Evolutionary conservation across 2,888 invertebrate genomes (phyloP).

Genomic region (Aplocera efformata): DNA sequence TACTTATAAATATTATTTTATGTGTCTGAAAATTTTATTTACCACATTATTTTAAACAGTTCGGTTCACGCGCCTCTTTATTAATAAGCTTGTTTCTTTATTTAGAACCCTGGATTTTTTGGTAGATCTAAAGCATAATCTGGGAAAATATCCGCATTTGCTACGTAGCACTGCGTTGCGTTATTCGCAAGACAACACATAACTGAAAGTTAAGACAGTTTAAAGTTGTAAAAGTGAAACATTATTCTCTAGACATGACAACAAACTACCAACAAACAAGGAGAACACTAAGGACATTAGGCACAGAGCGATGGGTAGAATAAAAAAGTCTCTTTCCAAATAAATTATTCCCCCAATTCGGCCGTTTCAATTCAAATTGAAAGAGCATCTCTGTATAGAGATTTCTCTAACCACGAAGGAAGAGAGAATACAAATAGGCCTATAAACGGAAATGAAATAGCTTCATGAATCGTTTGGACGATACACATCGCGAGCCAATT

Average conservation of each 20-base stretch:
- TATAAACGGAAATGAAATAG: conserved; percentile 72
- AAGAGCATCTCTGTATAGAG: conserved; percentile 72
- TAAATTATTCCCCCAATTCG: conserved; percentile 73
- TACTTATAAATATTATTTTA: too few relatives aligned
- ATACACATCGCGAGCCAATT: conserved; percentile 51
- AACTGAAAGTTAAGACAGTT: conserved; percentile 12
- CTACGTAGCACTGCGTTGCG: conserved; percentile 12
- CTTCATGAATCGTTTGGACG: conserved; percentile 65
- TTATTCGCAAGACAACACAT: conserved; percentile 11
- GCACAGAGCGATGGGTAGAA: conserved; percentile 53
- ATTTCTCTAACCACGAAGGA: conserved; percentile 70
- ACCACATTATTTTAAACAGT: too few relatives aligned
- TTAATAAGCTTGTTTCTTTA: too few relatives aligned
- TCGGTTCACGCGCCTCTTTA: too few relatives aligned
- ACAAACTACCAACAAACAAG: conserved; percentile 42
- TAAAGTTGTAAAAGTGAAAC: conserved; percentile 11
- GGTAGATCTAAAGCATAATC: not conserved
- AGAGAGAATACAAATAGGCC: conserved; percentile 73
- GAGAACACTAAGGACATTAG: conserved; percentile 51
- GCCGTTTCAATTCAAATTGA: conserved; percentile 76
- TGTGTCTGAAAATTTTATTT: too few relatives aligned
- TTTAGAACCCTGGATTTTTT: not conserved
- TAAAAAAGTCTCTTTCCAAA: conserved; percentile 67
- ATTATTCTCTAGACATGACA: conserved; percentile 22
- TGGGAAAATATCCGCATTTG: conserved; percentile 2